Evolutionary conservation across 2,797 vertebrate genomes (phyloP).

Genomic region (Mus minutoides): DNA sequence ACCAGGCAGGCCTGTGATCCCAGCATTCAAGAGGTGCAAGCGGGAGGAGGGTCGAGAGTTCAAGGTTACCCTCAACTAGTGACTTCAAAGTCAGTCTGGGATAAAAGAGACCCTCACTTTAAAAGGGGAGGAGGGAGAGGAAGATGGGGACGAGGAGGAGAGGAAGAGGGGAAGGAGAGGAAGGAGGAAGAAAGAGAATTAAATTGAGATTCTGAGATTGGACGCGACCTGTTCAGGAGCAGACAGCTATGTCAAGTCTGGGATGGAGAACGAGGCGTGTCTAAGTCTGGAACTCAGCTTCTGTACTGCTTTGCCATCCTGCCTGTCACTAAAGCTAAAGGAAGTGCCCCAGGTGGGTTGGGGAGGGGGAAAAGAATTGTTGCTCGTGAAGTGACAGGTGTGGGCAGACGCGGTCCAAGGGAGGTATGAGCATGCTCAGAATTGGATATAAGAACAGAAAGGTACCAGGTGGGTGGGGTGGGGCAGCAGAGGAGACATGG

Average conservation of each 20-base stretch:
- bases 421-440: no score
- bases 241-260: background rate
- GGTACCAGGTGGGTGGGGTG: background rate
- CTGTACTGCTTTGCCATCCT: rapidly evolving
- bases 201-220: background rate
- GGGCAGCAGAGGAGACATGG: rapidly evolving
- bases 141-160: rapidly evolving
- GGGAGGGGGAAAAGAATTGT: rapidly evolving
- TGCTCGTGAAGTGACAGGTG: background rate
- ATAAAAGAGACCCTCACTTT: background rate
- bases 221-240: no score
- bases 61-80: background rate
- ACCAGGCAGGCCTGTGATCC: background rate
- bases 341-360: background rate
- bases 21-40: background rate
- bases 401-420: no score
- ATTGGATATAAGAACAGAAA: background rate
- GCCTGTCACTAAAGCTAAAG: background rate
- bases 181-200: background rate
- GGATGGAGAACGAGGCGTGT: background rate
- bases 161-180: background rate
- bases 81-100: background rate
- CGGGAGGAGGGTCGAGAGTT: background rate
- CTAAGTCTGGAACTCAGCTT: background rate
- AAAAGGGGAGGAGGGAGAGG: background rate